phyloP scores from a whole-genome alignment of 2,888 invertebrate species.

The Amphiduros pacificus region DNA sequence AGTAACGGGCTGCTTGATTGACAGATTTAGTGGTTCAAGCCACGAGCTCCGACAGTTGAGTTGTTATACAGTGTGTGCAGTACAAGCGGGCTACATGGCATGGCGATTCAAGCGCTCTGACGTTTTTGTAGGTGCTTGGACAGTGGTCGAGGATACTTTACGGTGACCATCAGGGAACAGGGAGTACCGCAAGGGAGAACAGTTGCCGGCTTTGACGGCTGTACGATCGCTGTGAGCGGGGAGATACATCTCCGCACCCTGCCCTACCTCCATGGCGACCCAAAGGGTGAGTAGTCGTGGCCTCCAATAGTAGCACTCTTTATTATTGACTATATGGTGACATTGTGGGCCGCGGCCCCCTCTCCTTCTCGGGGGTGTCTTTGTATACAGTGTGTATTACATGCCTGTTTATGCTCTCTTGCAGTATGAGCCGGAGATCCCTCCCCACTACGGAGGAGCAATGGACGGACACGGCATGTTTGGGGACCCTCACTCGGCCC shows the following conservation, averaged over 20 bases:
- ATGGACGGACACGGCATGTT: slow-evolving; percentile 12
- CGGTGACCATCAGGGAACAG: no score
- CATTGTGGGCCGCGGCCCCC: no score
- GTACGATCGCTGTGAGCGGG: no score
- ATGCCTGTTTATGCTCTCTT: no score
- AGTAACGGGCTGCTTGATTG: slow-evolving; percentile 20
- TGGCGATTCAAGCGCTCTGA: not conserved
- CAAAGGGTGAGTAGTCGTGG: slow-evolving; percentile 4
- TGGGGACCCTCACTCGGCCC: slow-evolving; percentile 11
- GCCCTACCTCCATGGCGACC: slow-evolving; percentile 1
- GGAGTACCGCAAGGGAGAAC: no score
- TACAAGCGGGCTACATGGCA: not conserved
- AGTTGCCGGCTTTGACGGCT: no score
- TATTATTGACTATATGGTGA: no score
- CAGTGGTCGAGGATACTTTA: no score
- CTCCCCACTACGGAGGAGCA: slow-evolving; percentile 26
- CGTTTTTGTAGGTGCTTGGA: slow-evolving; percentile 6
- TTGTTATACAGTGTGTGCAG: not conserved
- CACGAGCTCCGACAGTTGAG: not conserved
- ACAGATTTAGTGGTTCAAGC: slow-evolving; percentile 13
- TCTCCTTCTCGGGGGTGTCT: no score
- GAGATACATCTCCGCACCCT: not conserved
- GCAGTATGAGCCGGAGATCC: slow-evolving; percentile 28
- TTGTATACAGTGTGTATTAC: no score
- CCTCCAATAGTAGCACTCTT: no score